Conservation (phyloP, 2,113 vertebrate species). For the Symphodus melops region DNA sequence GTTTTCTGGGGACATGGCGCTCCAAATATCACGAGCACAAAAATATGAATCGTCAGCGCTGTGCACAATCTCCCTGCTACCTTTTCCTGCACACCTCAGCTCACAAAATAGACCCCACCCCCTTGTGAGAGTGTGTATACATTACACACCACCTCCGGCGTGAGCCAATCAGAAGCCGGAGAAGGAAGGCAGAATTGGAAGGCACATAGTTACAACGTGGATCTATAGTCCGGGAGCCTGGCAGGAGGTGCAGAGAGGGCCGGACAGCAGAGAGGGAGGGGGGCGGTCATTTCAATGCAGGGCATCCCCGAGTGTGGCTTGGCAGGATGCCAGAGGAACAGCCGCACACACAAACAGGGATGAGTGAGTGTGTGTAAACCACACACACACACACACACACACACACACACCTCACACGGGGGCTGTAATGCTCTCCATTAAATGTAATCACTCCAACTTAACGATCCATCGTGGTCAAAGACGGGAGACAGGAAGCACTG, state of each 20-base stretch:
- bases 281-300: constrained; percentile 65
- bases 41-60: constrained; percentile 71
- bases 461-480: constrained; percentile 22
- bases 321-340: constrained; percentile 49
- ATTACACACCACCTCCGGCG: constrained; percentile 70
- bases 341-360: constrained; percentile 26
- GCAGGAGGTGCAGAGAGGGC: constrained; percentile 35
- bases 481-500: constrained; percentile 11
- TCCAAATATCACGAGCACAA: constrained; percentile 8
- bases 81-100: constrained; percentile 58
- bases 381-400: constrained; percentile 13
- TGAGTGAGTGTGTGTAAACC: too few relatives aligned
- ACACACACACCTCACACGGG: constrained; percentile 33
- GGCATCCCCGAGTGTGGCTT: constrained; percentile 68
- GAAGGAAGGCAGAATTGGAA: constrained; percentile 77
- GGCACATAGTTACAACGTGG: constrained; percentile 79
- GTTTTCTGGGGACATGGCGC: too few relatives aligned
- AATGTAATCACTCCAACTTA: constrained; percentile 53
- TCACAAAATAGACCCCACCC: constrained; percentile 48
- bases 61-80: constrained; percentile 56
- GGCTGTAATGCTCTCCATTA: constrained; percentile 43
- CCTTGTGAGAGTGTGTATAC: constrained; percentile 66
- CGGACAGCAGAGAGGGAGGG: not conserved
- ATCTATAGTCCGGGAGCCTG: constrained; percentile 65
- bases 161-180: constrained; percentile 75